phyloP scores from a whole-genome alignment of 2,113 vertebrate genomes.

The Chrysochloris asiatica region DNA sequence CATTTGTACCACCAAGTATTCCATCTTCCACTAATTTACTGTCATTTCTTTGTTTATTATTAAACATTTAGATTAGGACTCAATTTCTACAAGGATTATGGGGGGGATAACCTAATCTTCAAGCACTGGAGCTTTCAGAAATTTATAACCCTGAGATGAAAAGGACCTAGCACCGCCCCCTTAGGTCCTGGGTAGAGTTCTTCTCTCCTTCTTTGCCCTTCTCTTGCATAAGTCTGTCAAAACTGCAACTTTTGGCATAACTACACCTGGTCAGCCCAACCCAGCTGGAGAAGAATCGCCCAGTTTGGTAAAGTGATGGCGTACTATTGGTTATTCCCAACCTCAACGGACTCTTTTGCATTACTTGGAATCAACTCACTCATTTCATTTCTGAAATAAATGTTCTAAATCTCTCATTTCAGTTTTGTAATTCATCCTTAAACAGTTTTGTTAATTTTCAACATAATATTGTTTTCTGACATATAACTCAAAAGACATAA shows the following conservation, averaged over 20 bases:
- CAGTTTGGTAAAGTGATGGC: background rate
- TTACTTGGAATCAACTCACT: background rate
- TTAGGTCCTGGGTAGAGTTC: background rate
- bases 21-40: background rate
- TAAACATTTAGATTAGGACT: background rate
- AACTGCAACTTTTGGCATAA: background rate
- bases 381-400: background rate
- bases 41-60: conserved; percentile 3
- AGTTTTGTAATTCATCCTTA: background rate
- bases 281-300: background rate
- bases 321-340: background rate
- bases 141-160: fast-evolving
- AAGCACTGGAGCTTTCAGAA: background rate
- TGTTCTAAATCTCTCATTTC: background rate
- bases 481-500: background rate
- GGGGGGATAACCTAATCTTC: background rate
- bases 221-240: background rate
- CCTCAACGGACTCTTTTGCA: background rate
- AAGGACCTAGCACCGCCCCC: background rate
- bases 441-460: background rate
- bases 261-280: background rate
- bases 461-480: conserved; percentile 19
- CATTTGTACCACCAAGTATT: no score
- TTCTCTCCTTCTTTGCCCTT: background rate
- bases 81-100: background rate